Conservation (phyloP, 2,888 invertebrate species). For the Pegoplata infirma region DNA sequence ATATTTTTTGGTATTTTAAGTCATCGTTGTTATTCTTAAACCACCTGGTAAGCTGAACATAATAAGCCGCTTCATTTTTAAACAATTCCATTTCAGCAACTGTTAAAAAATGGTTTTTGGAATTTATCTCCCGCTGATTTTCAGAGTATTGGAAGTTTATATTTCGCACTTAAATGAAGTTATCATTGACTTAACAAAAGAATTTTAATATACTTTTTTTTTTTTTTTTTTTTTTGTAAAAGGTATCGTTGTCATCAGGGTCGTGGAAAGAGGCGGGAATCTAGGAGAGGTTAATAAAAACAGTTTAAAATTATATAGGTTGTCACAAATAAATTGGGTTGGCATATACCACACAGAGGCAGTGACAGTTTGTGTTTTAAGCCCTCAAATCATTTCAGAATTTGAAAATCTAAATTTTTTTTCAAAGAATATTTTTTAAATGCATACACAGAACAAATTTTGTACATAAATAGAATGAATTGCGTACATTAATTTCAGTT, state of each 20-base stretch:
- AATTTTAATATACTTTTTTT: background rate
- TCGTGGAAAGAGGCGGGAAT: too few species aligned
- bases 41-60: slow-evolving; percentile 45
- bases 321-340: too few species aligned
- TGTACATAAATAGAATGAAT: too few species aligned
- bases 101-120: slow-evolving; percentile 27
- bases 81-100: slow-evolving; percentile 37
- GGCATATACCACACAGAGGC: too few species aligned
- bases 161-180: slow-evolving; percentile 58
- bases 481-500: too few species aligned
- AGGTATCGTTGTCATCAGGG: slow-evolving; percentile 2
- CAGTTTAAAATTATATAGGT: too few species aligned
- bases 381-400: too few species aligned
- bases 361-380: too few species aligned
- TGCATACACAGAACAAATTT: too few species aligned
- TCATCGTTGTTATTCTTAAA: slow-evolving; percentile 22
- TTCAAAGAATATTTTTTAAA: too few species aligned
- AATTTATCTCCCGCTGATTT: slow-evolving; percentile 55
- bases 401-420: too few species aligned
- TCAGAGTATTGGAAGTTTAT: slow-evolving; percentile 42
- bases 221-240: slow-evolving; percentile 1
- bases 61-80: slow-evolving; percentile 23
- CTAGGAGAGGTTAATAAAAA: too few species aligned
- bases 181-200: slow-evolving; percentile 48
- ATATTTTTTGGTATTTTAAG: slow-evolving; percentile 19